These are phyloP conservation scores for Choreutis nemorana DNA, from an alignment of 2,888 invertebrate genomes.

Conservation along the genomic window DNA sequence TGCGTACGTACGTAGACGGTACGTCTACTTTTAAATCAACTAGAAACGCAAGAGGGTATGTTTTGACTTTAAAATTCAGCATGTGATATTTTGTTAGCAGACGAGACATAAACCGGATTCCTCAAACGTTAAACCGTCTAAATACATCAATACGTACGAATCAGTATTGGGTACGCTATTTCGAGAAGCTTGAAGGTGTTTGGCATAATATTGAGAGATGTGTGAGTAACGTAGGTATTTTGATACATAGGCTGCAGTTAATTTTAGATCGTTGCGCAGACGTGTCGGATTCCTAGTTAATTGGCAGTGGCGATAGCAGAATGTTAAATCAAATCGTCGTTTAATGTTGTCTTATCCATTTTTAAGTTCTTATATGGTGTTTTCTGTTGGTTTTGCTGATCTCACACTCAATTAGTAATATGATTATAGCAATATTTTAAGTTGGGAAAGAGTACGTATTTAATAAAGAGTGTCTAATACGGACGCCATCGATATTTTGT, in stretches of 20 bases:
- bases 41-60: conserved; percentile 7
- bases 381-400: too few species aligned
- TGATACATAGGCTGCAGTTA: conserved; percentile 66
- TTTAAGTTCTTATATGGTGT: too few species aligned
- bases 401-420: too few species aligned
- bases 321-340: conserved; percentile 35
- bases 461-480: too few species aligned
- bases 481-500: too few species aligned
- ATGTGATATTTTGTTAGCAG: too few species aligned
- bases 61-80: conserved; percentile 5
- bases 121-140: conserved; percentile 29
- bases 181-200: conserved; percentile 64
- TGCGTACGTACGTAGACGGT: conserved; percentile 18
- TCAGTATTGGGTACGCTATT: conserved; percentile 43
- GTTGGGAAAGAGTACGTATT: too few species aligned
- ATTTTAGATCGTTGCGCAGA: conserved; percentile 66
- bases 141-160: conserved; percentile 50
- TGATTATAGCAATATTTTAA: too few species aligned
- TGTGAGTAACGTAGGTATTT: conserved; percentile 63
- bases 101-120: too few species aligned
- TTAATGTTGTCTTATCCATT: too few species aligned
- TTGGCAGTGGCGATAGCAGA: conserved; percentile 58
- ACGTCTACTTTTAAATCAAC: conserved; percentile 20
- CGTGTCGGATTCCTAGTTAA: conserved; percentile 64
- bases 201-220: conserved; percentile 66